Conservation (phyloP, 2,888 invertebrate species). For the Emmelina monodactyla region DNA sequence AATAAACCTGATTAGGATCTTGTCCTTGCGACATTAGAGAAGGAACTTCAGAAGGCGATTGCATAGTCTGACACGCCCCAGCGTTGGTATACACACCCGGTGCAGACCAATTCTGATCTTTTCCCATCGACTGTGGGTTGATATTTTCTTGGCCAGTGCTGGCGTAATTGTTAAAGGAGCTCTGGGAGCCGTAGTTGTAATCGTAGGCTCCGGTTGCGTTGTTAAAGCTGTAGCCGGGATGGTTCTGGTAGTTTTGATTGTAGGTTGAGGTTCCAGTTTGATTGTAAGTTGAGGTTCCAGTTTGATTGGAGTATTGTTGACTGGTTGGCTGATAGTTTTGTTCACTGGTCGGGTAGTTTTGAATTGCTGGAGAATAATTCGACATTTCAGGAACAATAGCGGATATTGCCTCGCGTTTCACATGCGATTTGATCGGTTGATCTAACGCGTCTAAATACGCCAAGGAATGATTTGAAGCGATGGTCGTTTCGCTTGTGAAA, state of each 20-base stretch:
- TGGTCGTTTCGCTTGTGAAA: conserved; percentile 14
- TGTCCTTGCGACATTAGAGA: conserved; percentile 16
- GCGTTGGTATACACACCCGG: conserved; percentile 56
- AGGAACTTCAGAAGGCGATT: conserved; percentile 49
- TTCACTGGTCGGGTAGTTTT: background rate
- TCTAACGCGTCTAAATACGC: conserved; percentile 40
- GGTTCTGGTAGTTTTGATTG: conserved; percentile 49
- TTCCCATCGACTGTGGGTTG: conserved; percentile 25
- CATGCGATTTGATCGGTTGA: conserved; percentile 52
- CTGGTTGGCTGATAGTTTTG: conserved; percentile 5
- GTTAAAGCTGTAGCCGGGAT: conserved; percentile 71
- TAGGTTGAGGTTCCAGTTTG: conserved; percentile 25
- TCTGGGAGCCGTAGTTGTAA: conserved; percentile 70
- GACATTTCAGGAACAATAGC: conserved; percentile 17
- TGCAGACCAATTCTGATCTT: conserved; percentile 31
- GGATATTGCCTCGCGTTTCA: conserved; percentile 44
- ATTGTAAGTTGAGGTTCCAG: conserved; percentile 21
- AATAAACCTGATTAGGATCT: conserved; percentile 23
- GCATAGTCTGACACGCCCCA: conserved; percentile 46
- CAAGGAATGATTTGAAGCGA: conserved; percentile 12
- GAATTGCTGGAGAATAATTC: conserved; percentile 4
- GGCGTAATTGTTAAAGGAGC: conserved; percentile 29
- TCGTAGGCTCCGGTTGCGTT: conserved; percentile 63
- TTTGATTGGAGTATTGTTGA: conserved; percentile 15
- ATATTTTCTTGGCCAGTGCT: conserved; percentile 24